Evolutionary conservation across 2,113 vertebrate species (phyloP), one percentile per base, ranked within the genome.

Genomic region (Aegithalos caudatus): DNA sequence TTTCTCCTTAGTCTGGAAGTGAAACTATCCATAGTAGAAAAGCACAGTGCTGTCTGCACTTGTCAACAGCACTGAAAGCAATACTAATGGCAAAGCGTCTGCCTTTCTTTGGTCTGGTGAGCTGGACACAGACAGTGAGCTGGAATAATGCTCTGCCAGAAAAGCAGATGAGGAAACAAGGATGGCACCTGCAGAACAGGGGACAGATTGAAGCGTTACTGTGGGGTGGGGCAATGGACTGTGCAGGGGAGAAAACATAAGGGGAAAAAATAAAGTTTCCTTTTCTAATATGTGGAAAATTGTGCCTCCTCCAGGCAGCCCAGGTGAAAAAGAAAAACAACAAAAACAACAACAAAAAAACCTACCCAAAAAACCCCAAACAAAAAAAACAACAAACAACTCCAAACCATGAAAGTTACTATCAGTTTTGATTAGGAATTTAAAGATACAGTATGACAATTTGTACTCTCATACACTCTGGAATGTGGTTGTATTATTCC

Each of bases 41-140:
- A 65, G 38, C 6, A 0, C 66, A 21, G 54, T 2, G 5, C 71
- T 76, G 64, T 33, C 77, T 17, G 4, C 44, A 21, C 74, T 80
- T 47, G 67, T 86, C 76, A 81, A 71, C 47, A 22, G 58, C 76
- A 47, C 73, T 48, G 78, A 88, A 88, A 87, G 81, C 85, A 65
- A 47, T 7, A 60, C 56, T 33, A 4, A 14, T 0, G 0, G 61
- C 53, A 20, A 28, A 88, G 66, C 0, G 0, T 14, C 70, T 51
- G 66, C 64, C 18, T 51, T 57, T 12, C 81, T 80, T 37, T 85
- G 88, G 47, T 69, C 81, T 69, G 14, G 48, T 10, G 45, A 90
- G 53, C 58, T 66, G 62, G 82, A 51, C 64, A 47, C 42, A 20
- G 60, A 14, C 51, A 53, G 54, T 1, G 28, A 79, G 51, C 65